phyloP scores from a whole-genome alignment of 2,797 vertebrate species.

The Galagoides demidoff region DNA sequence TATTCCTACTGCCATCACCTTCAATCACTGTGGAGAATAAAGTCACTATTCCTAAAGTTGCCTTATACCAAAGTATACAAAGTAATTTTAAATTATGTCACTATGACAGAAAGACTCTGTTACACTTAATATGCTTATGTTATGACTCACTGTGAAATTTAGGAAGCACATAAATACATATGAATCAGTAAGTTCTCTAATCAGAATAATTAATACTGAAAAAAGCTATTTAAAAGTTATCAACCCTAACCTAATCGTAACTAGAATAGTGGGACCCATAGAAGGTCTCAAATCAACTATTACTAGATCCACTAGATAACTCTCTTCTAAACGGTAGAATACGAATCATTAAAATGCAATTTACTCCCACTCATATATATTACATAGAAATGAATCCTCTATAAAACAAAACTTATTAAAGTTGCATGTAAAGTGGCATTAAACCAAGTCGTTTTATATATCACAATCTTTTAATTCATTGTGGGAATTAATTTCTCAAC shows the following conservation, averaged over 20 bases:
- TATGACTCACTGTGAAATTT: background rate
- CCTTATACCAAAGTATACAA: background rate
- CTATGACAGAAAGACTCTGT: background rate
- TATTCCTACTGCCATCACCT: background rate
- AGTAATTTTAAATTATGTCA: constrained; percentile 42
- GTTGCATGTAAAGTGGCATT: constrained; percentile 13
- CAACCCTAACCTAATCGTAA: constrained; percentile 14
- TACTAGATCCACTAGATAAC: background rate
- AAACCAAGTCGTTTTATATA: constrained; percentile 33
- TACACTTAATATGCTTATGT: constrained; percentile 21
- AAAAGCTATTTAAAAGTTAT: constrained; percentile 30
- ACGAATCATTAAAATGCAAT: constrained; percentile 42
- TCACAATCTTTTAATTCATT: background rate
- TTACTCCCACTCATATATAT: background rate
- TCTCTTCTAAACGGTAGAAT: background rate
- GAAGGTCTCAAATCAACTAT: constrained; percentile 33
- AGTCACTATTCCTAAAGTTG: constrained; percentile 48
- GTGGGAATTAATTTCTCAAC: constrained; percentile 50
- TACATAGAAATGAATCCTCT: constrained; percentile 7
- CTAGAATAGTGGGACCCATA: background rate
- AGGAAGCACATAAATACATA: constrained; percentile 17
- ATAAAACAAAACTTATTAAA: constrained; percentile 47
- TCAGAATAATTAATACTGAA: constrained; percentile 48
- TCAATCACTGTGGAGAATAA: constrained; percentile 26
- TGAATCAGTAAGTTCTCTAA: constrained; percentile 1